Evolutionary conservation across 2,888 invertebrate genomes (phyloP).

Genomic region (Cryptocephalus moraei): DNA sequence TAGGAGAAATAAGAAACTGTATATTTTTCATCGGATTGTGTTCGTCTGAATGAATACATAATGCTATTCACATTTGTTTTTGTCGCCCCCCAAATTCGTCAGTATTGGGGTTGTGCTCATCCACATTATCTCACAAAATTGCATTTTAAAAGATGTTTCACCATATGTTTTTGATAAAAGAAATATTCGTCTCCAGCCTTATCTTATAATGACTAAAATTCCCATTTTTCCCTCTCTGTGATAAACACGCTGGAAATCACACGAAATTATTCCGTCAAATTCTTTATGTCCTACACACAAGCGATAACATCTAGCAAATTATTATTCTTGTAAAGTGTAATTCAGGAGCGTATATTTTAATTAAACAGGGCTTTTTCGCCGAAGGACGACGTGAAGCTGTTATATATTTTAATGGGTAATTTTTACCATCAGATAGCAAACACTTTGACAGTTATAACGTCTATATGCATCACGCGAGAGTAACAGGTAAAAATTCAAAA

Average conservation of each 20-base stretch:
- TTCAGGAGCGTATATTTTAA: conserved; percentile 12
- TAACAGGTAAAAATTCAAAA: too few relatives aligned
- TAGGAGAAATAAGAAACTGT: conserved; percentile 24
- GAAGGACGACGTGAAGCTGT: conserved; percentile 18
- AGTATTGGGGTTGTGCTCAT: conserved; percentile 31
- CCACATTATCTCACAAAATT: conserved; percentile 36
- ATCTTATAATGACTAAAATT: conserved; percentile 10
- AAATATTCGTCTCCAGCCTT: conserved; percentile 16
- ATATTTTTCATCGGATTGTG: conserved; percentile 23
- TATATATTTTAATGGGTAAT: conserved; percentile 18
- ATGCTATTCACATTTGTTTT: conserved; percentile 41
- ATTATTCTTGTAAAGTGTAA: conserved; percentile 6
- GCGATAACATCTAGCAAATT: too few relatives aligned
- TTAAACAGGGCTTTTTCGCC: conserved; percentile 16
- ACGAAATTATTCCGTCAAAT: too few relatives aligned
- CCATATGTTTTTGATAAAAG: conserved; percentile 38
- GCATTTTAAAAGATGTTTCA: conserved; percentile 36
- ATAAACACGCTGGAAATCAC: too few relatives aligned
- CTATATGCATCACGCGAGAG: conserved; percentile 16
- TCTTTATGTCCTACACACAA: too few relatives aligned
- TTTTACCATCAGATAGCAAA: conserved; percentile 19
- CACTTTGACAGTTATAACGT: conserved; percentile 24
- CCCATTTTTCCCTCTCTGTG: too few relatives aligned
- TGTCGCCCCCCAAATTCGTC: conserved; percentile 30
- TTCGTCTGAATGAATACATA: conserved; percentile 37